Conservation (phyloP, 2,113 vertebrate genomes). For the Spea bombifrons region DNA sequence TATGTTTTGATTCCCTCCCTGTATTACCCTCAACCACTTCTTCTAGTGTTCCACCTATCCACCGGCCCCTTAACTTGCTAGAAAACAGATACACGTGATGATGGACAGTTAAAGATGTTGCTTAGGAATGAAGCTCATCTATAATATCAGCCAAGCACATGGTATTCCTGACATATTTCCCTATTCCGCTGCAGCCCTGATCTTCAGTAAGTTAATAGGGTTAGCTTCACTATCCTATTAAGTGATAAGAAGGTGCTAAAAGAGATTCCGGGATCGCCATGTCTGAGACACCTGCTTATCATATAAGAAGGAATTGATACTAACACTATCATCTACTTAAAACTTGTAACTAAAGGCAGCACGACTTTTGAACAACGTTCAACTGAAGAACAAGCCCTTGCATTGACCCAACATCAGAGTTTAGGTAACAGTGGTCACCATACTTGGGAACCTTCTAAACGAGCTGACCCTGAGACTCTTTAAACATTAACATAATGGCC, state of each 20-base stretch:
- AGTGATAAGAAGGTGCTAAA: slow-evolving; percentile 41
- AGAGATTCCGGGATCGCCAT: slow-evolving; percentile 23
- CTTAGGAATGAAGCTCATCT: too few species aligned
- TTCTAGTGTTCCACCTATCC: not conserved
- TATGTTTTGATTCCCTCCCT: too few species aligned
- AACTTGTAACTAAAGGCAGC: not conserved
- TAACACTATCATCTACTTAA: slow-evolving; percentile 1
- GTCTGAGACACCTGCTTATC: slow-evolving; percentile 38
- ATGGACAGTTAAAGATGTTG: too few species aligned
- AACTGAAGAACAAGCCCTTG: too few species aligned
- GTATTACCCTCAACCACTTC: too few species aligned
- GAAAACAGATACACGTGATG: not conserved
- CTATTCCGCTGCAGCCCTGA: not conserved
- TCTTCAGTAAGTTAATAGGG: slow-evolving; percentile 31
- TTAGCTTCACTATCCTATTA: slow-evolving; percentile 39
- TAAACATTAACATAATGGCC: too few species aligned
- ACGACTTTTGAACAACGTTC: not conserved
- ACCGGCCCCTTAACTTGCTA: not conserved
- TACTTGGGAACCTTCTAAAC: too few species aligned
- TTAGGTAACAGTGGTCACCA: too few species aligned
- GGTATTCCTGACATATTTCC: not conserved
- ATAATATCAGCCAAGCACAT: not conserved
- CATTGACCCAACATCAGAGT: too few species aligned
- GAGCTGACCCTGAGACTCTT: too few species aligned
- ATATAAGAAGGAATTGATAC: slow-evolving; percentile 23